Conservation (phyloP, 2,797 vertebrate species). For the Myotis myotis region DNA sequence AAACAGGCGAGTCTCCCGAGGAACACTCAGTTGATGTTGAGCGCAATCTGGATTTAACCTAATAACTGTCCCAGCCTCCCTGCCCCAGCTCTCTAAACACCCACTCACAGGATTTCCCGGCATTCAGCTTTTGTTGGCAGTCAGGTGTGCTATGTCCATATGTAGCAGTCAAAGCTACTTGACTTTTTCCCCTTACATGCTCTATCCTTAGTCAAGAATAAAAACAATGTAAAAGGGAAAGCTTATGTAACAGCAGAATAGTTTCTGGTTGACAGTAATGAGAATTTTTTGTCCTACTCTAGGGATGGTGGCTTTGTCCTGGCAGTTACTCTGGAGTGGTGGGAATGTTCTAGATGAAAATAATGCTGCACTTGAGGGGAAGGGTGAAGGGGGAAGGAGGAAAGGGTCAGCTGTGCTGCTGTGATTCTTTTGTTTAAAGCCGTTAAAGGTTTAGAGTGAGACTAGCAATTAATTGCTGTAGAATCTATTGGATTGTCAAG, state of each 20-base stretch:
- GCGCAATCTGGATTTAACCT: background rate
- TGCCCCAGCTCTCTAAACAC: background rate
- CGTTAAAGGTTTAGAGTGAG: background rate
- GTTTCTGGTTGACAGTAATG: background rate
- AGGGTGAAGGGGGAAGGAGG: background rate
- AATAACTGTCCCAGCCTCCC: conserved; percentile 10
- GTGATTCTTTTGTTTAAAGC: background rate
- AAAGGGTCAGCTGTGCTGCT: background rate
- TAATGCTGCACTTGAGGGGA: background rate
- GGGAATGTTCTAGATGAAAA: background rate
- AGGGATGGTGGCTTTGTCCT: background rate
- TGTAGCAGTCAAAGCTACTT: background rate
- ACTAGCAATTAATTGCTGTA: background rate
- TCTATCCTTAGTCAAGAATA: background rate
- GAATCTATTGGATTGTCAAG: background rate
- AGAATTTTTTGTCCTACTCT: background rate
- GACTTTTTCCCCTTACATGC: background rate
- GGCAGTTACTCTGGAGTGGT: background rate
- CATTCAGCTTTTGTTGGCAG: conserved; percentile 69
- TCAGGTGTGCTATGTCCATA: conserved; percentile 46
- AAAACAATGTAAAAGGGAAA: conserved; percentile 24
- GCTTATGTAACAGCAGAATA: background rate
- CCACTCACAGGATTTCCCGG: conserved; percentile 81
- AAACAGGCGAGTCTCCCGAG: conserved; percentile 8
- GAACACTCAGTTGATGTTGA: conserved; percentile 51